A percentile compares a stretch with the other conserved stretches of the same genome.
Conservation (phyloP, 2,888 invertebrate genomes). For the Limnephilus lunatus region DNA sequence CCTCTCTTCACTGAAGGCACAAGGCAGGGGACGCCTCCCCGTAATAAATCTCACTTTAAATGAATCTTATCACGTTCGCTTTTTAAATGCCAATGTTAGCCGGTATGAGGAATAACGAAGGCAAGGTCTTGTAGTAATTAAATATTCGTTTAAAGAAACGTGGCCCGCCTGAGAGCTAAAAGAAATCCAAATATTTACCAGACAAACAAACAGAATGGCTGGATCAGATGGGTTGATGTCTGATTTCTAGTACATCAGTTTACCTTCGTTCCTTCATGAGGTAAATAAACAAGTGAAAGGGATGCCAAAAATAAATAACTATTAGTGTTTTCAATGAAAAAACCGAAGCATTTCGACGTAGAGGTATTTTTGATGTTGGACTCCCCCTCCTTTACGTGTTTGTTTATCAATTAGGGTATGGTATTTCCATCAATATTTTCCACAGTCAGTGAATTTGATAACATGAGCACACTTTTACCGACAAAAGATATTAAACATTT, state of each 20-base stretch:
- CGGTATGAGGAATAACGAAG: conserved; percentile 20
- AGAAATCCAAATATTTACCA: not conserved
- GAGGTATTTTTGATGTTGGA: not conserved
- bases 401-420: not conserved
- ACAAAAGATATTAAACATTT: not conserved
- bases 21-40: conserved; percentile 5
- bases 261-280: not conserved
- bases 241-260: not conserved
- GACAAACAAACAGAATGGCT: not conserved
- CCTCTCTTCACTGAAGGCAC: not conserved
- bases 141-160: conserved; percentile 11
- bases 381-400: not conserved
- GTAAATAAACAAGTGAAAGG: conserved; percentile 16
- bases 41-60: conserved; percentile 44
- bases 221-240: not conserved
- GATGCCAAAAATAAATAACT: not conserved
- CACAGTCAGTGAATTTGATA: not conserved
- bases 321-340: not conserved
- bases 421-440: not conserved
- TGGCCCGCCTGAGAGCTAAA: not conserved
- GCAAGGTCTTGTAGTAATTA: conserved; percentile 37
- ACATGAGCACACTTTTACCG: not conserved
- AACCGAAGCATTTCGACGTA: not conserved
- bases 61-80: conserved; percentile 37
- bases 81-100: conserved; percentile 49